phyloP scores from a whole-genome alignment of 2,113 vertebrate genomes.

The Gymnogyps californianus region DNA sequence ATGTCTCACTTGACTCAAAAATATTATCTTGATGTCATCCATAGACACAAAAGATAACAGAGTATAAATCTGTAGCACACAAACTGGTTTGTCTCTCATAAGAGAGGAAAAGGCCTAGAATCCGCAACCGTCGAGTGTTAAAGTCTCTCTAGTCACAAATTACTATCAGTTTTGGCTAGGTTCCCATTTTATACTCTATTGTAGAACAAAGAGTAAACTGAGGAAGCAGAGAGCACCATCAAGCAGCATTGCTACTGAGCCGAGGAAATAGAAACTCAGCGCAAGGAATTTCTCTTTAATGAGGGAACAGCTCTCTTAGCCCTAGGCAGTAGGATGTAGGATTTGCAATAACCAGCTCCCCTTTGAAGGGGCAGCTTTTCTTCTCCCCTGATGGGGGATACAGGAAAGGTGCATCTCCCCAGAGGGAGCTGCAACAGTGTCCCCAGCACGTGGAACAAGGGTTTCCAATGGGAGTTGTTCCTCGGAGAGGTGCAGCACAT shows the following conservation, averaged over 20 bases:
- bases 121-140: rapidly evolving
- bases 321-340: background rate
- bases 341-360: background rate
- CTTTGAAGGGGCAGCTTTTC: background rate
- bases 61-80: background rate
- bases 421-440: rapidly evolving
- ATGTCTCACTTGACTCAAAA: background rate
- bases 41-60: background rate
- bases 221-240: background rate
- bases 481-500: background rate
- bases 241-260: background rate
- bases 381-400: background rate
- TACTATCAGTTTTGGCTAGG: background rate
- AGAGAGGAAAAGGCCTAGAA: background rate
- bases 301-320: background rate
- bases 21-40: background rate
- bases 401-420: background rate
- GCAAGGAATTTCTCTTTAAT: background rate
- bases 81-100: background rate
- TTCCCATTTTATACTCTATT: background rate
- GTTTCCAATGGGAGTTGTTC: background rate
- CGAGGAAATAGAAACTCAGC: background rate
- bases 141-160: background rate
- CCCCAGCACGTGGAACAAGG: background rate
- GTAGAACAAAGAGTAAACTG: background rate